Conservation (phyloP, 1,140 invertebrate genomes). For the Zaprionus ghesquierei region DNA sequence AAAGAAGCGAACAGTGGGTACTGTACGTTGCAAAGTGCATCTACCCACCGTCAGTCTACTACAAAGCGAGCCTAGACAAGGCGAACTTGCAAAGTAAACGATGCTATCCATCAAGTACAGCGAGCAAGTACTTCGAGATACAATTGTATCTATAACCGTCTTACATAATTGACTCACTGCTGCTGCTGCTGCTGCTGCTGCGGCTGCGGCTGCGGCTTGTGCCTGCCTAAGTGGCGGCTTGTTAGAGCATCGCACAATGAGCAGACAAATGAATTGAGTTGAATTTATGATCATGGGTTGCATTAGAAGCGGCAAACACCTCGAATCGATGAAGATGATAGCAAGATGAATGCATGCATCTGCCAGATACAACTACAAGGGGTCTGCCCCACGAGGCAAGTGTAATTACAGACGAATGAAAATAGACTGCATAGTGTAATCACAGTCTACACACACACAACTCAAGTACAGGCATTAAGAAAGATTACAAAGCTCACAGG, state of each 20-base stretch:
- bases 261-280: conserved; percentile 39
- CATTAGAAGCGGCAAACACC: conserved; percentile 29
- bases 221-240: conserved; percentile 37
- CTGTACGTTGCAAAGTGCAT: background rate
- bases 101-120: conserved; percentile 55
- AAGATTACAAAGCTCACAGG: background rate
- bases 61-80: background rate
- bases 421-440: background rate
- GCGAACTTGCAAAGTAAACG: conserved; percentile 23
- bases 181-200: background rate
- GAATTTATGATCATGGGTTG: conserved; percentile 45
- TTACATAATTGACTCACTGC: conserved; percentile 27
- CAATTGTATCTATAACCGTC: conserved; percentile 47
- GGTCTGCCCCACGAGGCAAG: background rate
- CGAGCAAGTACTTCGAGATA: conserved; percentile 33
- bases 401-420: background rate
- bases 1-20: too few relatives aligned
- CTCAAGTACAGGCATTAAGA: background rate
- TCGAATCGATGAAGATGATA: conserved; percentile 9
- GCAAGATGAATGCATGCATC: background rate
- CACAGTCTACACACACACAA: background rate
- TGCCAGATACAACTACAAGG: background rate
- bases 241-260: conserved; percentile 35
- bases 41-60: background rate
- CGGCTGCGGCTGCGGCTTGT: conserved; percentile 8